A percentile compares a stretch with the other conserved stretches of the same genome.
Evolutionary conservation across 1,140 invertebrate genomes (phyloP).

Genomic region (Drosophila nigrodunni): DNA sequence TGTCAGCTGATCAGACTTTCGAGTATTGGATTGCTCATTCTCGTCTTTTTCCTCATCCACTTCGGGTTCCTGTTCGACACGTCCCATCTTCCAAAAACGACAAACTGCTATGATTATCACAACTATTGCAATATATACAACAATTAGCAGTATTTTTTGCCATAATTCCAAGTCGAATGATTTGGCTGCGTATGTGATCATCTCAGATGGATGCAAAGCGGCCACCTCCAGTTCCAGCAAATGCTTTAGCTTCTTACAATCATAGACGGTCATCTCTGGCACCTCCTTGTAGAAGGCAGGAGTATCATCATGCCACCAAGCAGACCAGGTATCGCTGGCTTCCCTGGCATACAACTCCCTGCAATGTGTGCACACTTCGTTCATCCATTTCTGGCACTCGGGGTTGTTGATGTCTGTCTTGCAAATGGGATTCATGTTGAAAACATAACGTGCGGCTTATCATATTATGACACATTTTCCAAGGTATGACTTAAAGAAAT

Average conservation of each 20-base stretch:
- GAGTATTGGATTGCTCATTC: no score
- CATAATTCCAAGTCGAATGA: constrained; percentile 2
- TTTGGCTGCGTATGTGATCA: background rate
- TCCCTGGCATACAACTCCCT: constrained; percentile 26
- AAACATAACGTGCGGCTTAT: constrained; percentile 1
- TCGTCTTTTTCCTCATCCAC: background rate
- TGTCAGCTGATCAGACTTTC: background rate
- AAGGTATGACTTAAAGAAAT: background rate
- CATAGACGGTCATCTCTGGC: constrained; percentile 45
- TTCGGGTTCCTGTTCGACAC: accelerated
- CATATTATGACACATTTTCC: constrained; percentile 12
- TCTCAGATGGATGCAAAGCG: background rate
- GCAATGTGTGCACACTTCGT: constrained; percentile 41
- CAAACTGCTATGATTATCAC: background rate
- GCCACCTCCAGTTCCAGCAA: constrained; percentile 31
- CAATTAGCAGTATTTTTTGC: constrained; percentile 14
- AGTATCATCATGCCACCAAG: constrained; percentile 42
- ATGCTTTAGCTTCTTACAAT: constrained; percentile 57
- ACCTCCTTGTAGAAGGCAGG: constrained; percentile 53
- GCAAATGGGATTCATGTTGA: constrained; percentile 64
- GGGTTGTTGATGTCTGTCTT: constrained; percentile 36
- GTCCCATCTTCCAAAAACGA: background rate
- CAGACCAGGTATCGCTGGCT: background rate
- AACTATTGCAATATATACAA: constrained; percentile 8
- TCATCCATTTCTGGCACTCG: constrained; percentile 65